Evolutionary conservation across 1,140 invertebrate species (phyloP), one percentile per base, ranked within the genome.

Genomic region (Leguminivora glycinivorella): DNA sequence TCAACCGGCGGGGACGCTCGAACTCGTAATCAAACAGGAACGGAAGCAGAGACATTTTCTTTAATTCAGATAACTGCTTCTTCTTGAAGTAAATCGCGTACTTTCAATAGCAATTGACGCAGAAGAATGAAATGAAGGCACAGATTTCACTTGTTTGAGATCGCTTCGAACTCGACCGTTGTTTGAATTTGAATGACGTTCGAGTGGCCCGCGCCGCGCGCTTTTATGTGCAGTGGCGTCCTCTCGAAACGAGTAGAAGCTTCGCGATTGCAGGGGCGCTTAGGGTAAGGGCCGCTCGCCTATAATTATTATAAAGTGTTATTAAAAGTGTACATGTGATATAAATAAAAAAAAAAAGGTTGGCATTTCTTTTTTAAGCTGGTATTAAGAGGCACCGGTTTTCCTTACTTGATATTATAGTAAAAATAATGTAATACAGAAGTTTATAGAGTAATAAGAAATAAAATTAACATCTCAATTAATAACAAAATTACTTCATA

Each of bases 1-100:
- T 73, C 1, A 95, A 80, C 12, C 93, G 85, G 17, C 89, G 89
- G 2, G 93, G 92, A 60, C 76, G 78, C 12, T 67, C 52, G 0
- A 68, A n/a, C n/a, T 83, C 74, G 71, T 77, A 81, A 10, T 80
- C 81, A n/a, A 88, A 77, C 1, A 85, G 68, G 68, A 78, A 84
- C 22, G 87, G 87, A 69, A 88, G 71, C 26, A 89, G 77, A 72
- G 85, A 88, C 87, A 89, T 89, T 70, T 73, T 26, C 69, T 40
- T 58, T 38, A 3, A 3, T 72, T 70, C 58, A 72, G 67, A 72
- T 68, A 63, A 56, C 12, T 12, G 24, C 56, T 26, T 60, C 58
- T n/a, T 7, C 26, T 26, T 26, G 56, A 58, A 60, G 34, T 63
- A 63, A 63, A 29, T 29, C 26, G 26, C 4, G 25, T 9, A n/a